A percentile compares a stretch with the other conserved stretches of the same genome.
These are phyloP conservation scores for Autographa gamma DNA, from an alignment of 2,888 invertebrate genomes.

Conservation along the genomic window DNA sequence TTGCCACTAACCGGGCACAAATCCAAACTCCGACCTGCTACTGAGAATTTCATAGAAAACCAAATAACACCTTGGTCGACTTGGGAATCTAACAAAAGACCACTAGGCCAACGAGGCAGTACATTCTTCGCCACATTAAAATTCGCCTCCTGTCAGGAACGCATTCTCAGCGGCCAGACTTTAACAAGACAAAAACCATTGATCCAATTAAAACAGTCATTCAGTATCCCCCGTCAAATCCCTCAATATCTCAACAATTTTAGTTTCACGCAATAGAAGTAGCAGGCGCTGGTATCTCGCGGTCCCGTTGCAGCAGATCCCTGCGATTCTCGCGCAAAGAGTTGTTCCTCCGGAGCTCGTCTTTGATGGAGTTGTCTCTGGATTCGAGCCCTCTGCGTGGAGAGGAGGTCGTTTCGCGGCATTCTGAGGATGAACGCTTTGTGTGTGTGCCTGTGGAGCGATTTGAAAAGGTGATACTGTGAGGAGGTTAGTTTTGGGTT, in stretches of 20 bases:
- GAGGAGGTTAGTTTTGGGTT: constrained; percentile 19
- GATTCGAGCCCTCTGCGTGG: constrained; percentile 80
- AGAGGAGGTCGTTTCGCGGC: constrained; percentile 79
- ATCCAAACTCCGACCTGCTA: too few relatives aligned
- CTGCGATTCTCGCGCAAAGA: constrained; percentile 79
- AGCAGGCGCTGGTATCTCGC: constrained; percentile 70
- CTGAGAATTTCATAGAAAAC: too few relatives aligned
- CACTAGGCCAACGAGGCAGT: too few relatives aligned
- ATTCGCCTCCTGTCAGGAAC: too few relatives aligned
- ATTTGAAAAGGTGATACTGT: constrained; percentile 23
- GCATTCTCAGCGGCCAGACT: too few relatives aligned
- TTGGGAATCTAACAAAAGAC: too few relatives aligned
- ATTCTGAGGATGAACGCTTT: constrained; percentile 86
- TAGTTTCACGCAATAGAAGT: constrained; percentile 78
- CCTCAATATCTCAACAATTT: constrained; percentile 40
- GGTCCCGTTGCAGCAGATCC: constrained; percentile 66
- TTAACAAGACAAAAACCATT: too few relatives aligned
- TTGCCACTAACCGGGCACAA: too few relatives aligned
- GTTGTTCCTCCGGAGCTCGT: constrained; percentile 82
- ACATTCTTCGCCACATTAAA: too few relatives aligned
- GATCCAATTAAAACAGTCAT: constrained; percentile 7
- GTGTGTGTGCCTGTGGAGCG: constrained; percentile 80
- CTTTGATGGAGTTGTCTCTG: constrained; percentile 76
- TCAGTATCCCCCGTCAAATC: constrained; percentile 45
- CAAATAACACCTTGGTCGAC: too few relatives aligned